phyloP scores from a whole-genome alignment of 2,888 invertebrate genomes.

The Cryptocephalus primarius region DNA sequence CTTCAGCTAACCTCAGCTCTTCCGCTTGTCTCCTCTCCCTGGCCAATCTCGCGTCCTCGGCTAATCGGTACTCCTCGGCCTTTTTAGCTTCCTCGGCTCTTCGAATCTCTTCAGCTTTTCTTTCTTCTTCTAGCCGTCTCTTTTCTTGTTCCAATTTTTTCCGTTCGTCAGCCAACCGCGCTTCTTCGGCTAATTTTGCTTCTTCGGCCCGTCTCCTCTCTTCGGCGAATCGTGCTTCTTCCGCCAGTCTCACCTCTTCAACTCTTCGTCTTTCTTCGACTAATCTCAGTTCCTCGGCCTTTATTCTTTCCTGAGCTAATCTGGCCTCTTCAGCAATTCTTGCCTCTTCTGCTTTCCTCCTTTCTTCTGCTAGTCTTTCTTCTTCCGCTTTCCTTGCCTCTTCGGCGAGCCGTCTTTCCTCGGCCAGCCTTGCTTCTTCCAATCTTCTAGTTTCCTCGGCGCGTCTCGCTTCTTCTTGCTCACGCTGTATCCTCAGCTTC shows the following conservation, averaged over 20 bases:
- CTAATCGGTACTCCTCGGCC: slow-evolving; percentile 10
- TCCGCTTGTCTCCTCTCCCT: slow-evolving; percentile 10
- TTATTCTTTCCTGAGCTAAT: slow-evolving; percentile 19
- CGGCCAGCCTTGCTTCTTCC: slow-evolving; percentile 30
- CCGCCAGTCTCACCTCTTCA: slow-evolving; percentile 32
- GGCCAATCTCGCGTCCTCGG: slow-evolving; percentile 14
- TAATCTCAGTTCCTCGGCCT: slow-evolving; percentile 15
- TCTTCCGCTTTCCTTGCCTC: slow-evolving; percentile 16
- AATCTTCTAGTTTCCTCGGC: slow-evolving; percentile 39
- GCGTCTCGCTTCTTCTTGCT: slow-evolving; percentile 36
- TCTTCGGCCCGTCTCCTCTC: slow-evolving; percentile 13
- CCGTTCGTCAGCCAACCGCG: slow-evolving; percentile 17
- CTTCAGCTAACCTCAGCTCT: slow-evolving; percentile 16
- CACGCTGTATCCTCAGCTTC: slow-evolving; percentile 37
- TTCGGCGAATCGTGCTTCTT: slow-evolving; percentile 17
- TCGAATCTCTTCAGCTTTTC: slow-evolving; percentile 20
- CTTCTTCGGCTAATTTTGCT: slow-evolving; percentile 15
- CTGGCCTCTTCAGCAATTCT: slow-evolving; percentile 16
- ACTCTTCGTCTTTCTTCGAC: slow-evolving; percentile 12
- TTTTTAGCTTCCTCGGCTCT: slow-evolving; percentile 19
- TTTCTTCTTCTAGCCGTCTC: slow-evolving; percentile 11
- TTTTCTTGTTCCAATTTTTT: slow-evolving; percentile 16
- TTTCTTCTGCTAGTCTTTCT: slow-evolving; percentile 16
- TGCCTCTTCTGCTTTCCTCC: slow-evolving; percentile 11
- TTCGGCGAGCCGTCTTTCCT: slow-evolving; percentile 33